Evolutionary conservation across 2,113 vertebrate species (phyloP).

Genomic region (Vidua macroura): DNA sequence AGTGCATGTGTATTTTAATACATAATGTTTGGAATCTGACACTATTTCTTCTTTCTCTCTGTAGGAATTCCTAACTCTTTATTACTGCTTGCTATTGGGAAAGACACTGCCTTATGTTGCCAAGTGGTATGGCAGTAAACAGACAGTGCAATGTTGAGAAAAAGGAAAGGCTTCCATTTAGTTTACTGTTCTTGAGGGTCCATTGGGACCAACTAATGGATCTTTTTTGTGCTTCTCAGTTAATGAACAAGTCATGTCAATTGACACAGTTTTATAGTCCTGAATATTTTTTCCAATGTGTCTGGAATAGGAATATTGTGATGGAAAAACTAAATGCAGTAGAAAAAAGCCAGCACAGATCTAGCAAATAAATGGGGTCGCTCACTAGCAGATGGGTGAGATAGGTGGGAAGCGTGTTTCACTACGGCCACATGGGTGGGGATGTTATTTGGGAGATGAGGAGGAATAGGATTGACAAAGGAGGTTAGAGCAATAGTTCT

Average conservation of each 20-base stretch:
- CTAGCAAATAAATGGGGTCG: neutral
- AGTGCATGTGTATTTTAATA: neutral
- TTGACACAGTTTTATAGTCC: neutral
- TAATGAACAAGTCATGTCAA: neutral
- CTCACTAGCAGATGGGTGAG: neutral
- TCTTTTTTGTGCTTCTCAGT: neutral
- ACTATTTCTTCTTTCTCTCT: neutral
- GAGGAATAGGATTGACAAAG: slow-evolving; percentile 6
- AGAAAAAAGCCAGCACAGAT: neutral
- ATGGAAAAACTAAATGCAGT: neutral
- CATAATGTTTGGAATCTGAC: neutral
- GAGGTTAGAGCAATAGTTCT: slow-evolving; percentile 8
- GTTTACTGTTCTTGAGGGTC: neutral
- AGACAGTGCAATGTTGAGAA: neutral
- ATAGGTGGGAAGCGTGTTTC: neutral
- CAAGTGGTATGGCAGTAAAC: neutral
- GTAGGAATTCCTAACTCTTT: neutral
- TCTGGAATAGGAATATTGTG: neutral
- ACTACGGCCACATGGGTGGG: neutral
- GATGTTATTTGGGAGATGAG: neutral
- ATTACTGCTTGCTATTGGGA: neutral
- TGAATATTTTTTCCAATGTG: neutral
- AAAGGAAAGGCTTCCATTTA: neutral
- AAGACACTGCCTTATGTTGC: neutral
- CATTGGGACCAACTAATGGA: neutral